A percentile compares a stretch with the other conserved stretches of the same genome.
These are phyloP conservation scores for Aphodius granarius DNA, from an alignment of 2,888 invertebrate species.

Conservation along the genomic window DNA sequence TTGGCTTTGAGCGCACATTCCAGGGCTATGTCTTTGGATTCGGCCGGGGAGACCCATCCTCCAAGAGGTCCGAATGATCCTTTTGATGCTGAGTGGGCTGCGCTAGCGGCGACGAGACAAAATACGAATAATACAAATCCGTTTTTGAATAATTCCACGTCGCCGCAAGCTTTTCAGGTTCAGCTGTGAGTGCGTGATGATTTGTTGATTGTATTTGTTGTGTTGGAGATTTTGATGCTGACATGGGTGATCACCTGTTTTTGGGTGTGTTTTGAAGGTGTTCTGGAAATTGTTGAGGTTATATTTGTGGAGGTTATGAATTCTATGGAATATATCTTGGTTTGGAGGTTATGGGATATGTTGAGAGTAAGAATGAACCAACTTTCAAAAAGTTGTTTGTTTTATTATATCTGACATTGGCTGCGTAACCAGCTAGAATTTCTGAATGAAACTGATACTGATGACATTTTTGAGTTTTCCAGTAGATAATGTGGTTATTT, in stretches of 20 bases:
- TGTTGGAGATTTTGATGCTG: not conserved
- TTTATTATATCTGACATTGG: not conserved
- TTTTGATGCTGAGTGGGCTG: slow-evolving; percentile 85
- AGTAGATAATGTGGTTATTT: no score
- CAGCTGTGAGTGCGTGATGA: slow-evolving; percentile 57
- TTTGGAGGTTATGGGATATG: not conserved
- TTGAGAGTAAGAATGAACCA: not conserved
- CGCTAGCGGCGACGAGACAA: slow-evolving; percentile 59
- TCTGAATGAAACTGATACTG: no score
- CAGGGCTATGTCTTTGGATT: slow-evolving; percentile 61
- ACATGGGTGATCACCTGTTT: not conserved
- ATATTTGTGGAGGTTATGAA: not conserved
- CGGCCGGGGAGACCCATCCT: slow-evolving; percentile 46
- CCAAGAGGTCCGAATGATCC: slow-evolving; percentile 61
- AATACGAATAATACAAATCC: slow-evolving; percentile 63
- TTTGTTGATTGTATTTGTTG: not conserved
- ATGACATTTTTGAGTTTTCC: no score
- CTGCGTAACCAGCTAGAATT: not conserved
- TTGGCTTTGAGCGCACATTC: slow-evolving; percentile 57
- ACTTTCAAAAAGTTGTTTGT: not conserved
- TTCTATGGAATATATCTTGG: not conserved
- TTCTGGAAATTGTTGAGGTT: not conserved
- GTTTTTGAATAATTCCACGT: slow-evolving; percentile 58
- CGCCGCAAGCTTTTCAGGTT: slow-evolving; percentile 62
- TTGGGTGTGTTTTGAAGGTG: not conserved